Evolutionary conservation across 1,140 invertebrate species (phyloP).

Genomic region (Zaprionus ghesquierei): DNA sequence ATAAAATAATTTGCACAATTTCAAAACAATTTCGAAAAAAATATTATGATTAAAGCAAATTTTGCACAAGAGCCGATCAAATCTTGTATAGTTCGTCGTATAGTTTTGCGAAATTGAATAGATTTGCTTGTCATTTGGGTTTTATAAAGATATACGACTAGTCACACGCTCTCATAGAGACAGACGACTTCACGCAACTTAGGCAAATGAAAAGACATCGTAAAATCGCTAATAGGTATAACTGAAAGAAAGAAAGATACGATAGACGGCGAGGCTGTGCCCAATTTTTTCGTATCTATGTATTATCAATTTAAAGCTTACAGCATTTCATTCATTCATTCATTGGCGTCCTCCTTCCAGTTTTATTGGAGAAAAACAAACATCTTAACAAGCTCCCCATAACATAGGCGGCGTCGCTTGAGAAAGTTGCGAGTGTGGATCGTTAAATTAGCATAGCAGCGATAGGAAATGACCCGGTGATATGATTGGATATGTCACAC

Average conservation of each 20-base stretch:
- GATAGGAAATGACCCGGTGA: slow-evolving; percentile 6
- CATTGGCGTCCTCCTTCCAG: background rate
- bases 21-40: slow-evolving; percentile 39
- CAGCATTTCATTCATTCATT: slow-evolving; percentile 47
- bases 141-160: slow-evolving; percentile 7
- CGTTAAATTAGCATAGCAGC: slow-evolving; percentile 28
- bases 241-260: slow-evolving; percentile 13
- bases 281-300: slow-evolving; percentile 43
- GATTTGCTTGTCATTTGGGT: slow-evolving; percentile 42
- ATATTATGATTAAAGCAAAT: slow-evolving; percentile 39
- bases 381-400: slow-evolving; percentile 31
- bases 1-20: slow-evolving; percentile 66
- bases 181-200: slow-evolving; percentile 59
- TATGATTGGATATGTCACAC: slow-evolving; percentile 29
- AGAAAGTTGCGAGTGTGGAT: slow-evolving; percentile 45
- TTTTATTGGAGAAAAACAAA: slow-evolving; percentile 9
- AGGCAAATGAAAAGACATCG: slow-evolving; percentile 71
- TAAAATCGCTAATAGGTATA: slow-evolving; percentile 68
- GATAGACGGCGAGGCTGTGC: slow-evolving; percentile 27
- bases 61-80: slow-evolving; percentile 18
- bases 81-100: slow-evolving; percentile 14
- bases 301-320: slow-evolving; percentile 47
- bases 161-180: background rate
- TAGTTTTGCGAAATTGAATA: slow-evolving; percentile 17
- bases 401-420: slow-evolving; percentile 41